These are phyloP conservation scores for Cepaea hortensis DNA, from an alignment of 2,888 invertebrate species.

Conservation along the genomic window DNA sequence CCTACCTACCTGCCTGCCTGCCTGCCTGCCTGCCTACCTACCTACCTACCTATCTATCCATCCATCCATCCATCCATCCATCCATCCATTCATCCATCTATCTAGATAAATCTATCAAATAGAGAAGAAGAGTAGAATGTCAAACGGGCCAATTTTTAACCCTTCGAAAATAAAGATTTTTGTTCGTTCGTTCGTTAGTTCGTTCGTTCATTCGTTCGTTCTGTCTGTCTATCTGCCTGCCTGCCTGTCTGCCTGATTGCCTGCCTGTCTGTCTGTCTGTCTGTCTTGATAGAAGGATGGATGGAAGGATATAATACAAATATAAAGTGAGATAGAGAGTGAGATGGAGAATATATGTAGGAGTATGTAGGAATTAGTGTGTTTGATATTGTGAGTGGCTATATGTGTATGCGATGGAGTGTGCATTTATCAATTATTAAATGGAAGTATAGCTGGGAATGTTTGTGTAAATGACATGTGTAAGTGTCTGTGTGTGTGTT, in stretches of 20 bases:
- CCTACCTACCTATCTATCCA: conserved; percentile 14
- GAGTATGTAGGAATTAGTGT: too few relatives aligned
- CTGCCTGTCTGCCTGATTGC: background rate
- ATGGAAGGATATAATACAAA: too few relatives aligned
- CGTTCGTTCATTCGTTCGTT: background rate
- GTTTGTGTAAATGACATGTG: too few relatives aligned
- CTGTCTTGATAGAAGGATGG: background rate
- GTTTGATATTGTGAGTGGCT: too few relatives aligned
- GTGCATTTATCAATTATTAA: too few relatives aligned
- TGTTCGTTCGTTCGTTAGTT: background rate
- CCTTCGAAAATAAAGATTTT: background rate
- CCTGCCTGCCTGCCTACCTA: background rate
- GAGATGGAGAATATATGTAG: too few relatives aligned
- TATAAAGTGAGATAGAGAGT: too few relatives aligned
- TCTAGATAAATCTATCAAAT: background rate
- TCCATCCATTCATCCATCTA: conserved; percentile 6
- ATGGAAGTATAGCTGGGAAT: too few relatives aligned
- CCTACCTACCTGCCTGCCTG: background rate
- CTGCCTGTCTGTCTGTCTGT: conserved; percentile 1
- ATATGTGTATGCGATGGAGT: too few relatives aligned
- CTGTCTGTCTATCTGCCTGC: background rate
- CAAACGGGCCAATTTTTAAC: too few relatives aligned
- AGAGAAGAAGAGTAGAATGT: too few relatives aligned
- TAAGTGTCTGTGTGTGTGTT: too few relatives aligned
- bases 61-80: conserved; percentile 22